Percentiles rank a stretch among this genome's conserved stretches.
These are phyloP conservation scores for Buceros bicornis DNA, from an alignment of 2,797 vertebrate genomes.

Conservation along the genomic window DNA sequence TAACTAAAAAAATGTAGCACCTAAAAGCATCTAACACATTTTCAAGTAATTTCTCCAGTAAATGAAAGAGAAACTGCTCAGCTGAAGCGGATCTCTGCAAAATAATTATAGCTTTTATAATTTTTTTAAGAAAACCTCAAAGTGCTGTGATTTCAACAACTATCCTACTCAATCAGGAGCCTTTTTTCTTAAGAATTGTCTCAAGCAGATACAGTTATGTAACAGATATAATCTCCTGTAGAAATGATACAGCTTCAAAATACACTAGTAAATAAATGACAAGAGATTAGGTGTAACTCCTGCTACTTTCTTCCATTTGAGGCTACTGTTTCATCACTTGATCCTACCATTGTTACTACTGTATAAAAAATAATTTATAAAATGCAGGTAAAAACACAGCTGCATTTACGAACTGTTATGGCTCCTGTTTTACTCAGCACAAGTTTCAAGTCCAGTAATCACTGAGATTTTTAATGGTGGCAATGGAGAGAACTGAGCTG, in stretches of 20 bases:
- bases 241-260: not conserved
- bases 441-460: not conserved
- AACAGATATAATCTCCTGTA: not conserved
- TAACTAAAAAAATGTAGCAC: not conserved
- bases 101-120: not conserved
- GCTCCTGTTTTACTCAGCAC: not conserved
- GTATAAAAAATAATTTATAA: not conserved
- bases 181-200: not conserved
- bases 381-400: not conserved
- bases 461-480: not conserved
- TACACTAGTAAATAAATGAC: not conserved
- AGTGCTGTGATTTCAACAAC: not conserved
- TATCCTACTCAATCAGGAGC: not conserved
- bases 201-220: not conserved
- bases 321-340: not conserved
- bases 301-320: not conserved
- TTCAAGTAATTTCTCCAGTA: not conserved
- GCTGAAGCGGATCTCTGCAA: not conserved
- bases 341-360: not conserved
- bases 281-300: not conserved
- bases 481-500: not conserved
- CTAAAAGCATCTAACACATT: not conserved
- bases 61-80: not conserved
- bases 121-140: not conserved
- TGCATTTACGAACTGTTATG: not conserved